Conservation (phyloP, 2,113 vertebrate species). For the Trichomycterus rosablanca region DNA sequence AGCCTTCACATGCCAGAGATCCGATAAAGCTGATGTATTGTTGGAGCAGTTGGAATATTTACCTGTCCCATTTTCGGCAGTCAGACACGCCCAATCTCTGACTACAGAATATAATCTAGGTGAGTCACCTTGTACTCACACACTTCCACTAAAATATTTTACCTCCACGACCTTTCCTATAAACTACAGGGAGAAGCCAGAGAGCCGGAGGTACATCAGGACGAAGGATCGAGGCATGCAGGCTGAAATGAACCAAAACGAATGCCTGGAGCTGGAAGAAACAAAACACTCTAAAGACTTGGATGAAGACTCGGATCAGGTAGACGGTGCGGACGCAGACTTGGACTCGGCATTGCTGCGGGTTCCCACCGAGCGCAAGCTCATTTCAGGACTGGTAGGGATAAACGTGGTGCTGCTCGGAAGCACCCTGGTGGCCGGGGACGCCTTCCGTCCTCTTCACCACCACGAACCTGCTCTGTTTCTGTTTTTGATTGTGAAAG, state of each 20-base stretch:
- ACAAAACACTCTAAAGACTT: too few relatives aligned
- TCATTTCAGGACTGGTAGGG: conserved; percentile 82
- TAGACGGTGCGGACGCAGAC: background rate
- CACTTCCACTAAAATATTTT: too few relatives aligned
- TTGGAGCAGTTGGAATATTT: background rate
- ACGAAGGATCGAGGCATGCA: too few relatives aligned
- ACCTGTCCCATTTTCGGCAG: conserved; percentile 6
- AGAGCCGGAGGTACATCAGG: too few relatives aligned
- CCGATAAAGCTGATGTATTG: background rate
- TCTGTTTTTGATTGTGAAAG: too few relatives aligned
- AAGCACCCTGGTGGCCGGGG: conserved; percentile 73
- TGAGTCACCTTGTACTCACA: too few relatives aligned
- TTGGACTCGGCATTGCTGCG: conserved; percentile 41
- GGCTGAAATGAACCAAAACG: too few relatives aligned
- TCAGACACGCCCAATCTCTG: conserved; percentile 37
- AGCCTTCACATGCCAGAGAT: background rate
- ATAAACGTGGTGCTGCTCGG: conserved; percentile 83
- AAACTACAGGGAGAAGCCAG: too few relatives aligned
- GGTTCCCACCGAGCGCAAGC: conserved; percentile 67
- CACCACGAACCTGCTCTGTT: conserved; percentile 66
- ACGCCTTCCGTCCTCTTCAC: conserved; percentile 69
- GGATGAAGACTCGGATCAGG: too few relatives aligned
- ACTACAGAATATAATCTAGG: too few relatives aligned
- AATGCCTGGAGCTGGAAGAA: too few relatives aligned
- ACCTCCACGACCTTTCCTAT: too few relatives aligned